A percentile compares a stretch with the other conserved stretches of the same genome.
Evolutionary conservation across 2,888 invertebrate species (phyloP).

Genomic region (Sinopyrophorus schimmeli): DNA sequence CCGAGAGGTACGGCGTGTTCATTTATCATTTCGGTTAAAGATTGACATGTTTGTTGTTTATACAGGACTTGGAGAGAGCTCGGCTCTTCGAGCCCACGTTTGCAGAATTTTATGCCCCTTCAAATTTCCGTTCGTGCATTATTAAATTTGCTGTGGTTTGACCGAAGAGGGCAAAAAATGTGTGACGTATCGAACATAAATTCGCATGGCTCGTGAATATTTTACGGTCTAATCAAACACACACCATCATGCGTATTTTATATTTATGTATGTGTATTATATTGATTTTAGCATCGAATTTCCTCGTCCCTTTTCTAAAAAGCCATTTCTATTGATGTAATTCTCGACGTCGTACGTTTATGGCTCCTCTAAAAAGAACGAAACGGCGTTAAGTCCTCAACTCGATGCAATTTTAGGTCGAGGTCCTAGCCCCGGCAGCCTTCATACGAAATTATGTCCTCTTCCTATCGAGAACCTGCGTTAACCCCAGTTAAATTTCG

Average conservation of each 20-base stretch:
- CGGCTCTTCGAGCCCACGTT: no score
- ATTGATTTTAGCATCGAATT: constrained; percentile 28
- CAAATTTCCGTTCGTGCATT: constrained; percentile 23
- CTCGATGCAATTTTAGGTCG: constrained; percentile 18
- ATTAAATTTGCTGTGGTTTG: constrained; percentile 17
- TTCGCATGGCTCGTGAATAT: constrained; percentile 31
- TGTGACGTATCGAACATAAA: constrained; percentile 26
- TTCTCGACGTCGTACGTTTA: constrained; percentile 25
- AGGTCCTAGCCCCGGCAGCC: constrained; percentile 1
- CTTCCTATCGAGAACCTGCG: neutral
- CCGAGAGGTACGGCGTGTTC: no score
- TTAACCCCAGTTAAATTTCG: neutral
- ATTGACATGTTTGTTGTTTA: no score
- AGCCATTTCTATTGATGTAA: constrained; percentile 29
- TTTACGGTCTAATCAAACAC: constrained; percentile 34
- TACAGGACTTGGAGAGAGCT: no score
- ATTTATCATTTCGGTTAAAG: no score
- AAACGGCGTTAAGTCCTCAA: constrained; percentile 11
- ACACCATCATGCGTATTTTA: constrained; percentile 32
- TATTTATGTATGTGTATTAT: constrained; percentile 30
- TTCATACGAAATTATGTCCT: neutral
- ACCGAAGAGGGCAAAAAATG: constrained; percentile 10
- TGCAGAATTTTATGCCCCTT: constrained; percentile 17
- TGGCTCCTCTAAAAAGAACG: constrained; percentile 19
- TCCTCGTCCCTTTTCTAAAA: constrained; percentile 13